Percentiles rank a stretch among this genome's conserved stretches.
Evolutionary conservation across 2,888 invertebrate genomes (phyloP).

Genomic region (Dione juno): DNA sequence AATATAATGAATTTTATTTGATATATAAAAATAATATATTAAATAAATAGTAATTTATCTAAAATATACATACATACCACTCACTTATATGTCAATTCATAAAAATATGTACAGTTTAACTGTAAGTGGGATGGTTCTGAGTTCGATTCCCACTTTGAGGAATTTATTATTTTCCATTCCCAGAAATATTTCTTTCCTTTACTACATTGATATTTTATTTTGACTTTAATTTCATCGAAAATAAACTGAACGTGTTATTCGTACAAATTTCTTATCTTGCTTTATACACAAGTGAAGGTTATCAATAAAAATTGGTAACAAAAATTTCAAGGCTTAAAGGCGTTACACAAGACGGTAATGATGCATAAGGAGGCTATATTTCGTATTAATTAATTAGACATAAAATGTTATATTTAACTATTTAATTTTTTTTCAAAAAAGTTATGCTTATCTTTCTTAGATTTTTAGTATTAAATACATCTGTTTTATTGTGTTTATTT

Average conservation of each 20-base stretch:
- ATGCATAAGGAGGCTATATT: slow-evolving; percentile 10
- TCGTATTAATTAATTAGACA: background rate
- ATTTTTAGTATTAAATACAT: no score
- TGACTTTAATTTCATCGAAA: background rate
- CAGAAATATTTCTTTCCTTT: no score
- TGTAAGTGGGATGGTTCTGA: no score
- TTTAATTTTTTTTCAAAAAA: background rate
- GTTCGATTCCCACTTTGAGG: no score
- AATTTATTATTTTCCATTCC: no score
- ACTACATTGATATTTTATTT: background rate
- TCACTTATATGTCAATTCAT: no score
- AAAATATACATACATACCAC: no score
- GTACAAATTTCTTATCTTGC: slow-evolving; percentile 5
- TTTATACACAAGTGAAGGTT: slow-evolving; percentile 18
- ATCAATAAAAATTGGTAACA: slow-evolving; percentile 18
- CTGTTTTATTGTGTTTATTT: background rate
- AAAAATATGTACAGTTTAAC: no score
- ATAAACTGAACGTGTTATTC: slow-evolving; percentile 1
- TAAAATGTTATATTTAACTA: background rate
- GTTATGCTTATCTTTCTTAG: background rate
- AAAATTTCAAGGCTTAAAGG: slow-evolving; percentile 16
- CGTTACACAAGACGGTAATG: background rate
- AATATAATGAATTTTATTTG: no score
- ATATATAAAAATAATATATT: no score
- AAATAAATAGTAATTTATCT: no score